Evolutionary conservation across 2,113 vertebrate species (phyloP), one percentile per base, ranked within the genome.

Genomic region (Cryptotis parvus): DNA sequence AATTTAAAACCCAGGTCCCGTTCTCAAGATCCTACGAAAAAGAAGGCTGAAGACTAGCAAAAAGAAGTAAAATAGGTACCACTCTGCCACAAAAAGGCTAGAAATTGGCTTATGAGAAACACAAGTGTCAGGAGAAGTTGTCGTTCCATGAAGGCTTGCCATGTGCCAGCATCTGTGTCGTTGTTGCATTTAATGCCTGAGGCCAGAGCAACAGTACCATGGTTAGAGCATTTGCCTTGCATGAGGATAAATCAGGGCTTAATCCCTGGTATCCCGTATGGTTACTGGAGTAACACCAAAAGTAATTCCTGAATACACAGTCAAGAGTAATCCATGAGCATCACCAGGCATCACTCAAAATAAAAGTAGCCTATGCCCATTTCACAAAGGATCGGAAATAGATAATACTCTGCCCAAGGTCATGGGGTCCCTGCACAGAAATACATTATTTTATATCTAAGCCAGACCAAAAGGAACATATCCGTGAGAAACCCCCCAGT

Each of bases 1-100:
- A 2, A 80, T 85, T 91, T 86, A 85, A 93, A 92, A 78, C 52
- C 69, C 1, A 63, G 14, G 84, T 68, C 45, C 61, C 77, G 31
- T 29, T 70, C 65, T 69, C 39, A 72, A 82, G 37, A 82, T 29
- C 22, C 39, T 69, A 85, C 69, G 37, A 72, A 27, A 93, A 10
- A 49, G 10, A 49, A 49, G 45, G 14, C 45, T 10, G 14, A 49
- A 58, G 55, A 58, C 55, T 58, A 58, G 22, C 24, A 6, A 58
- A 58, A 58, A 58, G 16, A 24, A 82, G 39, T 58, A 63, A 91
- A 91, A 91, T 31, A 24, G 16, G 10, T 31, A 16, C 8, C 20
- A 22, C n/a, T 35, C 15, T 16, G 18, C 24, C 4, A 14, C 5
- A 6, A 15, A 74, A 89, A 66, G 29, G 45, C 6, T 37, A 88